Evolutionary conservation across 2,888 invertebrate genomes (phyloP).

Genomic region (Coenonympha arcania): DNA sequence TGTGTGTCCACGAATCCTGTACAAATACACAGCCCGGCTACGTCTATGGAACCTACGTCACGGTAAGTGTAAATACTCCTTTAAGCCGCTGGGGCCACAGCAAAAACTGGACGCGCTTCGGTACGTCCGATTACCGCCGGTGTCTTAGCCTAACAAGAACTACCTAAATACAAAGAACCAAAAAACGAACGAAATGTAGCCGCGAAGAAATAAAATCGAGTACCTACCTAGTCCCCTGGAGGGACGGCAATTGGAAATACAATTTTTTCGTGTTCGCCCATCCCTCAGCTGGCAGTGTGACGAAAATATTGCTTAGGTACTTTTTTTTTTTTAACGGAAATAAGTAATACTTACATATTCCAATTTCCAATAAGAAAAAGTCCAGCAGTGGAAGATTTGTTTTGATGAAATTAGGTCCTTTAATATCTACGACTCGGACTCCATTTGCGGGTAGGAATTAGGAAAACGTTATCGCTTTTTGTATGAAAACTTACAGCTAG

Average conservation of each 20-base stretch:
- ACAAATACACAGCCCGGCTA: neutral
- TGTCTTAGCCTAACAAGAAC: conserved; percentile 24
- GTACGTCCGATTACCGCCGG: conserved; percentile 20
- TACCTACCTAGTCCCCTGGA: neutral
- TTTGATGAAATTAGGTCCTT: no score
- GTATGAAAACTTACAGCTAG: no score
- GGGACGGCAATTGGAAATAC: neutral
- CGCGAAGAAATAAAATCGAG: neutral
- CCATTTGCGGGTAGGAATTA: no score
- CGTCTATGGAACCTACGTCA: conserved; percentile 23
- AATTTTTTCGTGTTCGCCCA: neutral
- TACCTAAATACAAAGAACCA: neutral
- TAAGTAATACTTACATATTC: no score
- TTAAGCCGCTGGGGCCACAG: conserved; percentile 47
- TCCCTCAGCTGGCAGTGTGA: neutral
- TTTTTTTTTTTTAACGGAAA: no score
- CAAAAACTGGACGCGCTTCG: conserved; percentile 55
- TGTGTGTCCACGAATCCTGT: neutral
- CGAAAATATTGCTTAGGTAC: neutral
- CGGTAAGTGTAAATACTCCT: neutral
- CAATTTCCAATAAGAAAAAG: no score
- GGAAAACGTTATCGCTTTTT: no score
- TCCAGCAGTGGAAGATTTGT: no score
- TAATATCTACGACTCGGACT: no score
- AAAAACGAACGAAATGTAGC: neutral